Evolutionary conservation across 2,888 invertebrate species (phyloP).

Genomic region (Herminia tarsipennalis): DNA sequence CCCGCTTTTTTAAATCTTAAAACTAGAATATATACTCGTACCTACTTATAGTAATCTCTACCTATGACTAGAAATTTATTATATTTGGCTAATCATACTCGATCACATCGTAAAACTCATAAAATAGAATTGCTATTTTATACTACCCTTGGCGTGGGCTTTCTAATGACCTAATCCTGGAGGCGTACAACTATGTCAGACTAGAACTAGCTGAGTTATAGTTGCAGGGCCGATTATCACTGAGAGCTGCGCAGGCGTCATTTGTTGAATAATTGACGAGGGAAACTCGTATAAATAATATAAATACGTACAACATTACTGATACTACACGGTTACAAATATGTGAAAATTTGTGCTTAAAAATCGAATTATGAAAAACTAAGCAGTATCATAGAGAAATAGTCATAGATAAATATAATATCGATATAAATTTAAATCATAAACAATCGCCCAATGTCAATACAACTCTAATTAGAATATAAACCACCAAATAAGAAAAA

Average conservation of each 20-base stretch:
- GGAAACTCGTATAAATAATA: conserved; percentile 42
- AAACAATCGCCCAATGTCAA: no score
- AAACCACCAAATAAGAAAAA: no score
- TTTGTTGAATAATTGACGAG: conserved; percentile 54
- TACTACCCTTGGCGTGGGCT: conserved; percentile 45
- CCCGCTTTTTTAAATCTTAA: no score
- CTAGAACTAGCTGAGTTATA: conserved; percentile 53
- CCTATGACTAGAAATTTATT: neutral
- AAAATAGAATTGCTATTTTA: conserved; percentile 24
- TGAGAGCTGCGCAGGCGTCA: conserved; percentile 56
- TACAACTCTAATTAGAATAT: no score
- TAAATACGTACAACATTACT: conserved; percentile 11
- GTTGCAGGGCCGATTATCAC: conserved; percentile 55
- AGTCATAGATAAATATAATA: no score
- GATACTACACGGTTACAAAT: no score
- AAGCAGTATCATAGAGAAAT: no score
- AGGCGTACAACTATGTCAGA: conserved; percentile 54
- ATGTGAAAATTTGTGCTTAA: no score
- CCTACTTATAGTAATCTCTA: no score
- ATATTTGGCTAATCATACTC: conserved; percentile 17
- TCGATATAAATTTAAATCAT: no score
- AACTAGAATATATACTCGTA: no score
- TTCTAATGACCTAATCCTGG: conserved; percentile 55
- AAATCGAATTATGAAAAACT: no score
- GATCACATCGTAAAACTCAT: conserved; percentile 21